These are phyloP conservation scores for Carassius gibelio DNA, from an alignment of 2,113 vertebrate species.

Conservation along the genomic window DNA sequence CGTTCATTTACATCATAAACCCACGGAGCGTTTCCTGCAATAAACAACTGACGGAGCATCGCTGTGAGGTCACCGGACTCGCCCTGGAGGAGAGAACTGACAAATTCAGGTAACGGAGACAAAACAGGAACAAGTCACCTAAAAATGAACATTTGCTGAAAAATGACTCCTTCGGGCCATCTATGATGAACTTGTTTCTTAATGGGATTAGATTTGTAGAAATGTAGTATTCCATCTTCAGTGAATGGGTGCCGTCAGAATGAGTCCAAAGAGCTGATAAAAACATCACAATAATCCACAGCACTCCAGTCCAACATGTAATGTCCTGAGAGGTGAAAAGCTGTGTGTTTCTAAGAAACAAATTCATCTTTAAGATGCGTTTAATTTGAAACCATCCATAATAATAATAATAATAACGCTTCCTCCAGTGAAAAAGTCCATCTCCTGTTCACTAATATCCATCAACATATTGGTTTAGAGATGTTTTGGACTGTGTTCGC, in stretches of 20 bases:
- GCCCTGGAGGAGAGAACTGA: conserved; percentile 67
- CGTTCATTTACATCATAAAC: conserved; percentile 92
- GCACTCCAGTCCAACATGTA: neutral
- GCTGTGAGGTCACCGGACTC: conserved; percentile 82
- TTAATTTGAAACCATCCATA: too few species aligned
- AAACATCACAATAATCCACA: neutral
- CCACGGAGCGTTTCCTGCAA: conserved; percentile 91
- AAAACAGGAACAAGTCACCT: neutral
- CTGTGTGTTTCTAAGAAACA: too few species aligned
- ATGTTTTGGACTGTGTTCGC: too few species aligned
- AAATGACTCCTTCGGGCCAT: neutral
- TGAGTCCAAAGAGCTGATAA: neutral
- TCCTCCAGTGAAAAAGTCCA: too few species aligned
- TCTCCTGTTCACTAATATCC: too few species aligned
- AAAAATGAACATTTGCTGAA: neutral
- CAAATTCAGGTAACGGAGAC: conserved; percentile 75
- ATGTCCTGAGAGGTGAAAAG: too few species aligned
- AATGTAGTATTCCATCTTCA: neutral
- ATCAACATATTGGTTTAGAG: too few species aligned
- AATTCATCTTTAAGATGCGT: too few species aligned
- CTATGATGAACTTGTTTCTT: neutral
- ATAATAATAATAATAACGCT: too few species aligned
- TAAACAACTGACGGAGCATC: conserved; percentile 92
- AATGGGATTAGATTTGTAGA: neutral
- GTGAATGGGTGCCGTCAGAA: neutral